Evolutionary conservation across 2,797 vertebrate species (phyloP).

Genomic region (Coregonus suidteri): DNA sequence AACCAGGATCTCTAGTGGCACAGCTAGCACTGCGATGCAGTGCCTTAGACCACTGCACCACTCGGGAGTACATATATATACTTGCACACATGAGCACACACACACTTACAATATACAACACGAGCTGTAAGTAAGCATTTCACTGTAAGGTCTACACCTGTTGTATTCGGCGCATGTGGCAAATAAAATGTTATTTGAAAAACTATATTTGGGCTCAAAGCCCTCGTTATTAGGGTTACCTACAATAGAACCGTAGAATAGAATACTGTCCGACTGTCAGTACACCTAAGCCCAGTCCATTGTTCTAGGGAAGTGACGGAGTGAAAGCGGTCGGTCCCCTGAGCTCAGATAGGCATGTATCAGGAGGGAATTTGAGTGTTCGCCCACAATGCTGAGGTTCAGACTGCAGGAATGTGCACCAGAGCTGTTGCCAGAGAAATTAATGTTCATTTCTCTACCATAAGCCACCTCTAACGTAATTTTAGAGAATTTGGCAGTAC

Average conservation of each 20-base stretch:
- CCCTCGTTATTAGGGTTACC: too few species aligned
- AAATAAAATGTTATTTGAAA: too few species aligned
- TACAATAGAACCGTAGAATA: not conserved
- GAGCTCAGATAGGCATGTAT: not conserved
- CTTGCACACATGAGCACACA: conserved; percentile 3
- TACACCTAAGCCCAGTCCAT: not conserved
- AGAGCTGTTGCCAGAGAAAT: too few species aligned
- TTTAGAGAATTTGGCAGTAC: too few species aligned
- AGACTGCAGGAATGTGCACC: not conserved
- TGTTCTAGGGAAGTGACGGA: not conserved
- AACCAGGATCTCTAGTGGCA: too few species aligned
- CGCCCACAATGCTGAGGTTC: conserved; percentile 43
- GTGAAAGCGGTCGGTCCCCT: not conserved
- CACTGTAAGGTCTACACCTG: too few species aligned
- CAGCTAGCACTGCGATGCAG: too few species aligned
- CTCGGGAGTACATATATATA: not conserved
- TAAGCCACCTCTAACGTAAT: too few species aligned
- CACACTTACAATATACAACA: not conserved
- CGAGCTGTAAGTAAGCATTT: not conserved
- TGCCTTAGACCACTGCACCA: too few species aligned
- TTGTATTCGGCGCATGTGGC: too few species aligned
- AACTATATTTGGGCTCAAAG: too few species aligned
- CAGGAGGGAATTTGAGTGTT: conserved; percentile 24
- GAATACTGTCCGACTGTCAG: not conserved
- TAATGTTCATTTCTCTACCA: too few species aligned